Evolutionary conservation across 2,888 invertebrate species (phyloP).

Genomic region (Prosapia bicincta): DNA sequence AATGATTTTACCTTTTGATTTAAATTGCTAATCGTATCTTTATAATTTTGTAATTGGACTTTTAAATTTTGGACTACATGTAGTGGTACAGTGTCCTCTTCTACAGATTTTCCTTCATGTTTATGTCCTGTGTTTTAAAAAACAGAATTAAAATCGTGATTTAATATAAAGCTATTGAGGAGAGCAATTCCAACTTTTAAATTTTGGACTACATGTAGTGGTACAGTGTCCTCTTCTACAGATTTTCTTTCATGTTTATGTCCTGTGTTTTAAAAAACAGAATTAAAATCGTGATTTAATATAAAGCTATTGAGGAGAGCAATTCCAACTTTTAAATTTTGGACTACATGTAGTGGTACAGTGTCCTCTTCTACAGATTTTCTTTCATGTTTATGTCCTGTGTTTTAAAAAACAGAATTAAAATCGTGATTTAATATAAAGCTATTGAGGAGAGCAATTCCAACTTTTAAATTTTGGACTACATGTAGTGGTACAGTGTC

Average conservation of each 20-base stretch:
- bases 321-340: slow-evolving; percentile 20
- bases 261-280: neutral
- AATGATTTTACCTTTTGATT: slow-evolving; percentile 25
- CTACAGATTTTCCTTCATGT: neutral
- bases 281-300: too few species aligned
- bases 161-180: too few species aligned
- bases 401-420: neutral
- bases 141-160: too few species aligned
- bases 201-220: slow-evolving; percentile 8
- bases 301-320: too few species aligned
- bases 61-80: slow-evolving; percentile 18
- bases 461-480: slow-evolving; percentile 17
- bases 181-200: too few species aligned
- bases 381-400: neutral
- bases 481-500: neutral
- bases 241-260: neutral
- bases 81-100: neutral
- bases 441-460: too few species aligned
- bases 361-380: neutral
- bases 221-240: neutral
- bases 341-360: neutral
- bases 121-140: neutral
- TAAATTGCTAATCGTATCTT: slow-evolving; percentile 11
- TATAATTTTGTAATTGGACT: slow-evolving; percentile 13
- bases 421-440: too few species aligned